Percentiles rank a stretch among this genome's conserved stretches.
phyloP scores from a whole-genome alignment of 1,140 invertebrate species.

The Pseudomyrmex sp. region DNA sequence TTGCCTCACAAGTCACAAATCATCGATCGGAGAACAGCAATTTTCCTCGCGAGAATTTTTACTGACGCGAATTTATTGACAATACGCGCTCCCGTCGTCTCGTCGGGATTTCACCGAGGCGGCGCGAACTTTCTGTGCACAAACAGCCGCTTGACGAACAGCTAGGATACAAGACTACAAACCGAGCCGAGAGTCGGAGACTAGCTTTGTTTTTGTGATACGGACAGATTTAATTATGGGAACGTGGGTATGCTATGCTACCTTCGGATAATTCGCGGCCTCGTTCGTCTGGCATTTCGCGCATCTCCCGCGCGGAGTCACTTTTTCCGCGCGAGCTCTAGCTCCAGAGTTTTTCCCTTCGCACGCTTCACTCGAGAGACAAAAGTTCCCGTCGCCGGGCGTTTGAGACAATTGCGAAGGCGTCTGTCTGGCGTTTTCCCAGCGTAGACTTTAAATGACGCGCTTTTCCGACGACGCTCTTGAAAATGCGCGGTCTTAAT shows the following conservation, averaged over 20 bases:
- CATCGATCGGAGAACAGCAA: no score
- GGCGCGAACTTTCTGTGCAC: background rate
- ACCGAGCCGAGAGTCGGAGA: slow-evolving; percentile 15
- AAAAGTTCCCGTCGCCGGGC: slow-evolving; percentile 4
- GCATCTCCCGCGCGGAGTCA: background rate
- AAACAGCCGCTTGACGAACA: background rate
- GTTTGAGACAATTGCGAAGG: slow-evolving; percentile 13
- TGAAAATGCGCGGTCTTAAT: slow-evolving; percentile 17
- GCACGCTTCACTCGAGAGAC: slow-evolving; percentile 37
- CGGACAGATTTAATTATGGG: slow-evolving; percentile 49
- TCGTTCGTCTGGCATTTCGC: slow-evolving; percentile 27
- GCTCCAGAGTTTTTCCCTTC: slow-evolving; percentile 5
- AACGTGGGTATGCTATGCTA: slow-evolving; percentile 24
- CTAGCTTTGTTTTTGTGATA: slow-evolving; percentile 16
- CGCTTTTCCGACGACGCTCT: slow-evolving; percentile 1
- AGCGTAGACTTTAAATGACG: background rate
- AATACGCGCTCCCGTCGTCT: no score
- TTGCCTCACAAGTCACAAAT: no score
- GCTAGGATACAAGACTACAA: background rate
- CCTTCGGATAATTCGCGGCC: slow-evolving; percentile 33
- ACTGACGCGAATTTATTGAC: no score
- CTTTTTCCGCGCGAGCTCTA: slow-evolving; percentile 3
- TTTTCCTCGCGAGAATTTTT: no score
- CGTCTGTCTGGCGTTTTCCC: background rate
- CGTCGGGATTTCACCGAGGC: background rate